Percentiles rank a stretch among this genome's conserved stretches.
Evolutionary conservation across 2,888 invertebrate species (phyloP).

Genomic region (Brenthis ino): DNA sequence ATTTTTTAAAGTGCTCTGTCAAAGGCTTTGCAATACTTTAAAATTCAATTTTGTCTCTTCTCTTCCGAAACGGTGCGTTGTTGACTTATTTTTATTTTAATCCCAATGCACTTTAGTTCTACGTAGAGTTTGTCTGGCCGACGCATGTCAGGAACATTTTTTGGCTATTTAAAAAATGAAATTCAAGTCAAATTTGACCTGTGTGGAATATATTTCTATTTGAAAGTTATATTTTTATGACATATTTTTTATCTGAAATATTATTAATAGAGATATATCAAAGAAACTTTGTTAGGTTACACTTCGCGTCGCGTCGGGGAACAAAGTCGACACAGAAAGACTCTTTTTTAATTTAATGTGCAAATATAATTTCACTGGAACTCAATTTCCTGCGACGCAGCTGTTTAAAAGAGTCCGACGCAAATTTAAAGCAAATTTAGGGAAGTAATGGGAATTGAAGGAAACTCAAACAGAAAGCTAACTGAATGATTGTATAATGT

Average conservation of each 20-base stretch:
- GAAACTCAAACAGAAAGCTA: slow-evolving; percentile 24
- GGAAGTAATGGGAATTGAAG: slow-evolving; percentile 15
- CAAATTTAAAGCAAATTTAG: slow-evolving; percentile 19
- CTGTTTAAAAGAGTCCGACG: slow-evolving; percentile 1
- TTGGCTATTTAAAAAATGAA: no score
- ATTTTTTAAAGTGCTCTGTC: slow-evolving; percentile 23
- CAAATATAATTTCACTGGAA: neutral
- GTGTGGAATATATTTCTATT: no score
- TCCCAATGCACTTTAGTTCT: neutral
- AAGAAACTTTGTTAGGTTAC: no score
- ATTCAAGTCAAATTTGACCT: no score
- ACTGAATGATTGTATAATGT: slow-evolving; percentile 8
- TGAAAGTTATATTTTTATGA: no score
- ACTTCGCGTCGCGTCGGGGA: neutral
- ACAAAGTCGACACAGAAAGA: neutral
- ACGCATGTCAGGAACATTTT: no score
- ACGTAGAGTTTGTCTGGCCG: no score
- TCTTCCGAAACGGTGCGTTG: neutral
- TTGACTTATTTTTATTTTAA: neutral
- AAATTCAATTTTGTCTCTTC: slow-evolving; percentile 19
- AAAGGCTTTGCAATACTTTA: slow-evolving; percentile 21
- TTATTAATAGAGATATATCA: no score
- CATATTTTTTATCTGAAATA: no score
- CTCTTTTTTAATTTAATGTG: neutral
- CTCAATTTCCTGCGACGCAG: slow-evolving; percentile 3